Evolutionary conservation across 37 sponge, comb jelly and placozoan genomes (phyloP).

Genomic region (Geodia barretti): DNA sequence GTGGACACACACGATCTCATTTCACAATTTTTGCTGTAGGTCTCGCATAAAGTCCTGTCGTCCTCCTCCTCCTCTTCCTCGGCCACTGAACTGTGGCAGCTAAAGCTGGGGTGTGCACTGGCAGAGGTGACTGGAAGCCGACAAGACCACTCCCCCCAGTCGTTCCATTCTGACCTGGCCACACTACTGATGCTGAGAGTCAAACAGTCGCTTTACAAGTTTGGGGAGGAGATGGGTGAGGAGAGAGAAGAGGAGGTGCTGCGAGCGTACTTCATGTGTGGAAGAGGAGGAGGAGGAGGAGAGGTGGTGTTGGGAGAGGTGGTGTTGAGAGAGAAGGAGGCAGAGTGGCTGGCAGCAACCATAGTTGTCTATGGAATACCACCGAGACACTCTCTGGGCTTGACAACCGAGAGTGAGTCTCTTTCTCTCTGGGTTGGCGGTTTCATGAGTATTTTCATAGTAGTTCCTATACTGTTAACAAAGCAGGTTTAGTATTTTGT

Average conservation of each 20-base stretch:
- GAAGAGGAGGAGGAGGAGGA: neutral
- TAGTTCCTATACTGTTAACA: no score
- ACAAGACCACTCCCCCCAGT: neutral
- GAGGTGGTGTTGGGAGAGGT: no score
- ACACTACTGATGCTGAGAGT: neutral
- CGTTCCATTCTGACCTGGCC: neutral
- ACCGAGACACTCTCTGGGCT: neutral
- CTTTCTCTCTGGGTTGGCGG: no score
- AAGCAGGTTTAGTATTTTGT: no score
- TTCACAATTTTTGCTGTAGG: neutral
- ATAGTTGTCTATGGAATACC: neutral
- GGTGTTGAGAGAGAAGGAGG: neutral
- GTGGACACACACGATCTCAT: no score
- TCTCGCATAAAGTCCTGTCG: neutral
- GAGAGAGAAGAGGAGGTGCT: neutral
- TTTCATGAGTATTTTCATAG: no score
- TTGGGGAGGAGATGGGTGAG: neutral
- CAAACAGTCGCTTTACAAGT: neutral
- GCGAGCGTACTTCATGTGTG: neutral
- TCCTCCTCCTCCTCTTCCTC: neutral
- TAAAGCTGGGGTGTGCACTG: conserved; percentile 16
- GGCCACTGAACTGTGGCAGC: conserved; percentile 23
- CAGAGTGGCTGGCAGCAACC: neutral
- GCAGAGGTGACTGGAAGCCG: no score
- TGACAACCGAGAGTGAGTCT: neutral